phyloP scores from a whole-genome alignment of 2,113 vertebrate genomes.

The Candoia aspera region DNA sequence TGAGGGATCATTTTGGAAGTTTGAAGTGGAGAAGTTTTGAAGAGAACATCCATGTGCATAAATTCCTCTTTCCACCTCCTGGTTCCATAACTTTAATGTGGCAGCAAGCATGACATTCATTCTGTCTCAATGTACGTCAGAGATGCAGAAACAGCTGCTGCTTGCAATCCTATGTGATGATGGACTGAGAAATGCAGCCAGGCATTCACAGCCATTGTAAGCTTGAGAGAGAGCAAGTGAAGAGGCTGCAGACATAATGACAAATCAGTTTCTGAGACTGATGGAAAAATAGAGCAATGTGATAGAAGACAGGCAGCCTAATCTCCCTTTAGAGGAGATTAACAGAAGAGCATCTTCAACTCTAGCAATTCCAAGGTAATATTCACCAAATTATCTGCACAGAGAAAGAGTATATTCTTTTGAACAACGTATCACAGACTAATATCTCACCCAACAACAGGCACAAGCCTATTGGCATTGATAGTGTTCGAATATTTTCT shows the following conservation, averaged over 20 bases:
- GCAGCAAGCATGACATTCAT: background rate
- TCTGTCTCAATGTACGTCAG: background rate
- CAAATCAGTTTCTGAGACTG: background rate
- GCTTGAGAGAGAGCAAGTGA: background rate
- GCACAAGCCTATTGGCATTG: background rate
- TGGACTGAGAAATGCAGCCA: background rate
- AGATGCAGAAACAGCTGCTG: background rate
- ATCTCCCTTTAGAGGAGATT: background rate
- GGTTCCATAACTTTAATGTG: background rate
- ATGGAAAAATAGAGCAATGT: background rate
- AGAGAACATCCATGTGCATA: background rate
- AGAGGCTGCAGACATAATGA: background rate
- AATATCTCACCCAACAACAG: background rate
- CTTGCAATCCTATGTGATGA: background rate
- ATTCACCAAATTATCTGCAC: background rate
- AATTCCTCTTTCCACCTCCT: background rate
- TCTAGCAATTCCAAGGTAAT: background rate
- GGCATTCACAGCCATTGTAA: background rate
- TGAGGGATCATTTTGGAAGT: background rate
- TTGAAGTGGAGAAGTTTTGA: background rate
- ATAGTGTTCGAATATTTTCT: background rate
- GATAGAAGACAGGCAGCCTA: background rate
- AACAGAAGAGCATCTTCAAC: background rate
- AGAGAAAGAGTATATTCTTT: background rate
- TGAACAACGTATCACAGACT: background rate